Evolutionary conservation across 2,888 invertebrate species (phyloP).

Genomic region (Hermaeophaga mercurialis): DNA sequence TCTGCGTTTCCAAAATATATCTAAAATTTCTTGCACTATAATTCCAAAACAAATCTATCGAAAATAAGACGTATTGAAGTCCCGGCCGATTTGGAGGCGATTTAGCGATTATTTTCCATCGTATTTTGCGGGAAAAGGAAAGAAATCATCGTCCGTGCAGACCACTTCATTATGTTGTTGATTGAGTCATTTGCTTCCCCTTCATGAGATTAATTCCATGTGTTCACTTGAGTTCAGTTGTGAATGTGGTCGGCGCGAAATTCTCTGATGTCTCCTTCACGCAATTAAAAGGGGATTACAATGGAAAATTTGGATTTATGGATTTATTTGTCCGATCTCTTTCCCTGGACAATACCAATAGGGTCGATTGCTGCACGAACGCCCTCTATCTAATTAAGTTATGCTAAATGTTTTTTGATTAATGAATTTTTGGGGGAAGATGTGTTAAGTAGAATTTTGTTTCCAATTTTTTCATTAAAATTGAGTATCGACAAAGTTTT

Average conservation of each 20-base stretch:
- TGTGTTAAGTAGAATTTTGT: too few relatives aligned
- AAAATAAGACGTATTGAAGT: slow-evolving; percentile 53
- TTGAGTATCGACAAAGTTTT: too few relatives aligned
- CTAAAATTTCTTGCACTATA: slow-evolving; percentile 4
- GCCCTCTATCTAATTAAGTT: not conserved
- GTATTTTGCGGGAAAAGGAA: slow-evolving; percentile 1
- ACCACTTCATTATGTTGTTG: slow-evolving; percentile 56
- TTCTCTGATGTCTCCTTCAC: slow-evolving; percentile 28
- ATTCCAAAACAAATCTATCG: slow-evolving; percentile 48
- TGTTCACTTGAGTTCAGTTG: slow-evolving; percentile 38
- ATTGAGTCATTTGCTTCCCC: slow-evolving; percentile 56
- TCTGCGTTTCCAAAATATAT: too few relatives aligned
- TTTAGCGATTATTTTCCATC: slow-evolving; percentile 17
- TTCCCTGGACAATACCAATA: slow-evolving; percentile 1
- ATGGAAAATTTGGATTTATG: slow-evolving; percentile 46
- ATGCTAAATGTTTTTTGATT: not conserved
- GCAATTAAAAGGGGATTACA: slow-evolving; percentile 39
- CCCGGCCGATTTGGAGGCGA: slow-evolving; percentile 34
- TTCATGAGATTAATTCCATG: slow-evolving; percentile 57
- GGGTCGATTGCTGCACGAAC: not conserved
- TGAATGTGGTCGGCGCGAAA: slow-evolving; percentile 5
- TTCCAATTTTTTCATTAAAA: not conserved
- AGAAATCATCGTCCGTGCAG: slow-evolving; percentile 40
- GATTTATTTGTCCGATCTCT: not conserved
- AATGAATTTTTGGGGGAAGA: not conserved